Conservation (phyloP, 2,113 vertebrate genomes). For the Chelonoidis abingdonii region DNA sequence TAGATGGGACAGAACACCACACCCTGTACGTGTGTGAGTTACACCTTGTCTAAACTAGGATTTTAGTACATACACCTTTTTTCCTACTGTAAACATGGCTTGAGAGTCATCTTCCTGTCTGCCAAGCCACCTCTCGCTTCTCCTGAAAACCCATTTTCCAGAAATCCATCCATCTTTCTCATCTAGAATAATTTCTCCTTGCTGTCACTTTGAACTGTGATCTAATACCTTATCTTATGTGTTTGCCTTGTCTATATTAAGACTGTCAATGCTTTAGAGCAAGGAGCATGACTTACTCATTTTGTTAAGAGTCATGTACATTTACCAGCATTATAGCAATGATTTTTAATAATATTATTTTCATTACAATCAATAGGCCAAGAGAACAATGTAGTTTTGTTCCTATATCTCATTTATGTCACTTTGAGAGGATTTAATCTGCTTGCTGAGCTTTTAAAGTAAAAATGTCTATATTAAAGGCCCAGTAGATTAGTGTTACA, state of each 20-base stretch:
- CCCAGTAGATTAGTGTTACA: neutral
- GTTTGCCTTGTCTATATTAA: neutral
- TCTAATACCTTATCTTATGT: neutral
- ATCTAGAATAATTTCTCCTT: neutral
- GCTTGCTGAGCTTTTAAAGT: neutral
- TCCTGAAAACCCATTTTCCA: accelerated
- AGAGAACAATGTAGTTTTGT: neutral
- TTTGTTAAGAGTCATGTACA: neutral
- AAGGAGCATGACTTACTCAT: neutral
- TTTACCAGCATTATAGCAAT: neutral
- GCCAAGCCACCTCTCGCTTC: neutral
- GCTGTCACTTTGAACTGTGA: neutral
- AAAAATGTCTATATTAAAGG: neutral
- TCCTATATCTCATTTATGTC: neutral
- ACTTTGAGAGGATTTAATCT: neutral
- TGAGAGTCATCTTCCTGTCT: neutral
- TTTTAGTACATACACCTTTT: neutral
- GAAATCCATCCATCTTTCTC: neutral
- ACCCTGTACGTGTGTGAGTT: too few relatives aligned
- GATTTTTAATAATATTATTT: neutral
- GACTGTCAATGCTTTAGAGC: neutral
- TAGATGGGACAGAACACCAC: too few relatives aligned
- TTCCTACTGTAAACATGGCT: neutral
- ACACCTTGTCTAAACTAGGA: neutral
- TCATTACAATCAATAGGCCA: neutral